phyloP scores from a whole-genome alignment of 2,113 vertebrate genomes.

The Nestor notabilis region DNA sequence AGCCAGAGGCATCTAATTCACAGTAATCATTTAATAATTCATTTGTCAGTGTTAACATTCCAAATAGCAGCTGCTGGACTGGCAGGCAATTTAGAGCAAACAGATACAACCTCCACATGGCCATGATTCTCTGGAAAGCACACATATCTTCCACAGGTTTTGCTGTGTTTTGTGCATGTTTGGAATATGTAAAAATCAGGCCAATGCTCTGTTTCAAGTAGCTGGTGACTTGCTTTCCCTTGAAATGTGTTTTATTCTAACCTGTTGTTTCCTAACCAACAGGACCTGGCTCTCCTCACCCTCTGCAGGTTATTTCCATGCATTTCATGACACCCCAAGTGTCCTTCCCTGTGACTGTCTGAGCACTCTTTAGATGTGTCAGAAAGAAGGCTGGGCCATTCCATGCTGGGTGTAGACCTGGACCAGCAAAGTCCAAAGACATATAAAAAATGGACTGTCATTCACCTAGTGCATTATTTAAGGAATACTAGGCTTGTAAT shows the following conservation, averaged over 20 bases:
- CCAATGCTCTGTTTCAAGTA: background rate
- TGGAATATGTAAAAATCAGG: background rate
- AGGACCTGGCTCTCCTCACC: background rate
- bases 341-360: background rate
- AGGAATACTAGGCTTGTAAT: background rate
- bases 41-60: background rate
- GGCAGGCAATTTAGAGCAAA: background rate
- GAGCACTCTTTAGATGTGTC: background rate
- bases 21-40: background rate
- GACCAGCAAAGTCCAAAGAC: background rate
- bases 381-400: background rate
- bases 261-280: background rate
- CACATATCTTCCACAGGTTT: background rate
- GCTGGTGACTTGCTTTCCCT: background rate
- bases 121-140: background rate
- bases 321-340: background rate
- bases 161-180: background rate
- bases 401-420: background rate
- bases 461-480: background rate
- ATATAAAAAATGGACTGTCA: background rate
- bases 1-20: background rate
- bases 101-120: background rate
- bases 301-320: background rate
- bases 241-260: background rate
- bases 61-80: background rate